These are phyloP conservation scores for Heteractis magnifica DNA, from an alignment of 92 coral and sea anemone genomes.

Conservation along the genomic window DNA sequence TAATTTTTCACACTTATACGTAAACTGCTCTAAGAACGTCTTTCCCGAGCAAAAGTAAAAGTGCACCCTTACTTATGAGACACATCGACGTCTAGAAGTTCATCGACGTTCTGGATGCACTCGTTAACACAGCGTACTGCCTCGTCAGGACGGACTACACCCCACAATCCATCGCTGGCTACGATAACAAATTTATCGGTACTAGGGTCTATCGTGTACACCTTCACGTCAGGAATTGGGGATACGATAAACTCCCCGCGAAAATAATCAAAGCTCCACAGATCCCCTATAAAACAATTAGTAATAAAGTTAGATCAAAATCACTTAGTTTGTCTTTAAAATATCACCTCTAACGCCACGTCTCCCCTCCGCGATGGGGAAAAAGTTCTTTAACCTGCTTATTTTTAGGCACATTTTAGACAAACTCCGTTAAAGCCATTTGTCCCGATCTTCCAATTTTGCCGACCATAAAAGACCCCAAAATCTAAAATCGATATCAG, in stretches of 20 bases:
- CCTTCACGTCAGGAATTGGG: slow-evolving; percentile 90
- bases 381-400: neutral
- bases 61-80: slow-evolving; percentile 74
- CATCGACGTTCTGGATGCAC: slow-evolving; percentile 68
- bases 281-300: slow-evolving; percentile 56
- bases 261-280: slow-evolving; percentile 90
- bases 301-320: neutral
- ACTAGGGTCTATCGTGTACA: slow-evolving; percentile 72
- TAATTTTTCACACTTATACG: too few relatives aligned
- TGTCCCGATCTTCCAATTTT: neutral
- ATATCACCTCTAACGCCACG: too few relatives aligned
- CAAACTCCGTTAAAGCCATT: neutral
- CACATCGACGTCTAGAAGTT: slow-evolving; percentile 68
- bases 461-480: too few relatives aligned
- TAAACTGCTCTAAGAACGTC: too few relatives aligned
- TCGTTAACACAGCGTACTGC: slow-evolving; percentile 85
- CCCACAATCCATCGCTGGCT: slow-evolving; percentile 97
- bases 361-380: neutral
- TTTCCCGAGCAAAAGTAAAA: neutral
- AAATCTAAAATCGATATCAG: too few relatives aligned
- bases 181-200: slow-evolving; percentile 76
- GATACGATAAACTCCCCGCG: slow-evolving; percentile 93
- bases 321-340: neutral
- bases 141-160: slow-evolving; percentile 85
- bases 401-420: too few relatives aligned